These are phyloP conservation scores for Cherax destructor DNA, from an alignment of 1,140 invertebrate genomes.

Conservation along the genomic window DNA sequence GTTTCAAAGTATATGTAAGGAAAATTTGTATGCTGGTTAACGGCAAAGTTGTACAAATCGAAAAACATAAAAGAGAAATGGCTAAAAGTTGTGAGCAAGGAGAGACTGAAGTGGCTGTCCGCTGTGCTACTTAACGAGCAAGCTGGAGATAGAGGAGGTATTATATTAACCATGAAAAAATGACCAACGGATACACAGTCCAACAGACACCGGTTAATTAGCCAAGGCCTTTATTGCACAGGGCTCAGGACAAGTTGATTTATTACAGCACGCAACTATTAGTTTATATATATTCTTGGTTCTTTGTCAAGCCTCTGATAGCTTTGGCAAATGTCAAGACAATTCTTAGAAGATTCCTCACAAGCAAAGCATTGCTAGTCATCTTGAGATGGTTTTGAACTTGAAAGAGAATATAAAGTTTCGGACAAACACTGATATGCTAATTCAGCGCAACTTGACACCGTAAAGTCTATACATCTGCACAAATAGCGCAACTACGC, in stretches of 20 bases:
- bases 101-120: too few relatives aligned
- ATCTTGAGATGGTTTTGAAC: conserved; percentile 34
- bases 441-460: conserved; percentile 40
- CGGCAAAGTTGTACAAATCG: not conserved
- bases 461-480: conserved; percentile 39
- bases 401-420: conserved; percentile 54
- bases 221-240: not conserved
- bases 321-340: not conserved
- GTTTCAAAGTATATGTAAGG: not conserved
- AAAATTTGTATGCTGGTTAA: not conserved
- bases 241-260: not conserved
- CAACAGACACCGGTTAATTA: not conserved
- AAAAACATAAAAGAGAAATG: not conserved
- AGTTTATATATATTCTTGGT: not conserved
- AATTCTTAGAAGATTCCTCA: not conserved
- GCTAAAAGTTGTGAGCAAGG: too few relatives aligned
- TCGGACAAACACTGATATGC: conserved; percentile 62
- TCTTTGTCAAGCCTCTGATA: not conserved
- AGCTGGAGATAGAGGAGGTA: too few relatives aligned
- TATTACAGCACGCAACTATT: not conserved
- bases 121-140: too few relatives aligned
- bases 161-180: too few relatives aligned
- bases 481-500: conserved; percentile 11
- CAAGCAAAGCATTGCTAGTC: not conserved
- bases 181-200: too few relatives aligned